phyloP scores from a whole-genome alignment of 2,113 vertebrate species.

The Hippocampus guttulatus region DNA sequence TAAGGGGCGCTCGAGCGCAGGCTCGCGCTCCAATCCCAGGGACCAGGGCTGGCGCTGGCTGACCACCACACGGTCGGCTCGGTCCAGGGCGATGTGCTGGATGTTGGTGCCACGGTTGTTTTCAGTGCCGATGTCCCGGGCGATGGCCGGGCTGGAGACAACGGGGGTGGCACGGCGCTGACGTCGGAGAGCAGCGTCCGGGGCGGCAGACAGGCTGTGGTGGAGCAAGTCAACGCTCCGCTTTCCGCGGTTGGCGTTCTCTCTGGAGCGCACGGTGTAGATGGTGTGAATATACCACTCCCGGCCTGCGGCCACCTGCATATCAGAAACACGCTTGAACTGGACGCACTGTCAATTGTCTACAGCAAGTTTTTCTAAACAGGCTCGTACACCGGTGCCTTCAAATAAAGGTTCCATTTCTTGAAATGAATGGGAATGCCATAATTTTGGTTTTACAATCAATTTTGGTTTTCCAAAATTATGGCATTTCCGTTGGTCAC shows the following conservation, averaged over 20 bases:
- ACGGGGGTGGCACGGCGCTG: conserved; percentile 51
- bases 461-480: too few species aligned
- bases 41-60: conserved; percentile 63
- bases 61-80: conserved; percentile 55
- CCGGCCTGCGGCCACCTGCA: conserved; percentile 68
- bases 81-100: conserved; percentile 68
- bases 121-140: conserved; percentile 54
- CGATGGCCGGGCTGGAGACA: conserved; percentile 24
- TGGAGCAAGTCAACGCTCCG: conserved; percentile 66
- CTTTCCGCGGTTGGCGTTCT: conserved; percentile 66
- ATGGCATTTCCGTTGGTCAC: too few species aligned
- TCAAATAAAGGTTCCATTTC: too few species aligned
- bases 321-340: not conserved
- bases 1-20: conserved; percentile 47
- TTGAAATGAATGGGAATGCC: too few species aligned
- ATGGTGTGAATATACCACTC: conserved; percentile 74
- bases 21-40: conserved; percentile 26
- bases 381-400: too few species aligned
- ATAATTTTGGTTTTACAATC: too few species aligned
- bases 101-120: conserved; percentile 74
- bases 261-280: conserved; percentile 63
- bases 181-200: conserved; percentile 9
- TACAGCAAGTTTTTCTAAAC: not conserved
- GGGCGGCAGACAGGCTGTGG: conserved; percentile 38
- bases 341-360: not conserved